Evolutionary conservation across 1,140 invertebrate species (phyloP).

Genomic region (Sitodiplosis mosellana): DNA sequence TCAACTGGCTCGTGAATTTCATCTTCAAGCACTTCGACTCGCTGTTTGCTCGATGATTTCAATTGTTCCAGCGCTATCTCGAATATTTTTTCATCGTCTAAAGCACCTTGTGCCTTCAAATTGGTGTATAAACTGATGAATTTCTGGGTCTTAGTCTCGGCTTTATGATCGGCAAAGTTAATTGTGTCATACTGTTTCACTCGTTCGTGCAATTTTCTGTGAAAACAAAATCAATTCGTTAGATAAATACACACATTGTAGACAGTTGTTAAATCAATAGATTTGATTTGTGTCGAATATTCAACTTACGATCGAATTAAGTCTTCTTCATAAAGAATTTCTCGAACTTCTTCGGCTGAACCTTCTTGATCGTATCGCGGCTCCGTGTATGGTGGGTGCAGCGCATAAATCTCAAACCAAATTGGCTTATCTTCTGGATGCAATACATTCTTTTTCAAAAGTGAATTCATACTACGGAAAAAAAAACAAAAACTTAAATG

Average conservation of each 20-base stretch:
- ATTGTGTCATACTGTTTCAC: slow-evolving; percentile 29
- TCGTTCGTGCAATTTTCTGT: slow-evolving; percentile 40
- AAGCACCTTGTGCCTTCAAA: slow-evolving; percentile 28
- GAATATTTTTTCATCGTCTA: slow-evolving; percentile 28
- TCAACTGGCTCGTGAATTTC: slow-evolving; percentile 4
- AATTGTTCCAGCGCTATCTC: slow-evolving; percentile 24
- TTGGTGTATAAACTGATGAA: slow-evolving; percentile 37
- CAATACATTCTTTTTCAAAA: slow-evolving; percentile 55
- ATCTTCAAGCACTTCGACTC: slow-evolving; percentile 3
- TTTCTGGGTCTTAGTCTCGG: slow-evolving; percentile 33
- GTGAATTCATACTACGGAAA: slow-evolving; percentile 47
- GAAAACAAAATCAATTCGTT: slow-evolving; percentile 9
- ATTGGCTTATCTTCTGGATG: slow-evolving; percentile 58
- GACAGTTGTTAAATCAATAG: slow-evolving; percentile 3
- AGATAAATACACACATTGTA: background rate
- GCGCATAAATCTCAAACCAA: slow-evolving; percentile 79
- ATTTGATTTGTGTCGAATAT: background rate
- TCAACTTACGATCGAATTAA: slow-evolving; percentile 56
- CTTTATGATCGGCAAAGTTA: slow-evolving; percentile 27
- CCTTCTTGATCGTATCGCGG: slow-evolving; percentile 48
- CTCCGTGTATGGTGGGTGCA: slow-evolving; percentile 66
- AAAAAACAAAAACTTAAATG: slow-evolving; percentile 2
- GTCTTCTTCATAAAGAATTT: slow-evolving; percentile 79
- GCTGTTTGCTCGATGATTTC: slow-evolving; percentile 11
- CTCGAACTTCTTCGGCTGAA: slow-evolving; percentile 32